Percentiles rank a stretch among this genome's conserved stretches.
These are phyloP conservation scores for Pristionchus japonicus DNA, from an alignment of 2,888 invertebrate species.

Conservation along the genomic window DNA sequence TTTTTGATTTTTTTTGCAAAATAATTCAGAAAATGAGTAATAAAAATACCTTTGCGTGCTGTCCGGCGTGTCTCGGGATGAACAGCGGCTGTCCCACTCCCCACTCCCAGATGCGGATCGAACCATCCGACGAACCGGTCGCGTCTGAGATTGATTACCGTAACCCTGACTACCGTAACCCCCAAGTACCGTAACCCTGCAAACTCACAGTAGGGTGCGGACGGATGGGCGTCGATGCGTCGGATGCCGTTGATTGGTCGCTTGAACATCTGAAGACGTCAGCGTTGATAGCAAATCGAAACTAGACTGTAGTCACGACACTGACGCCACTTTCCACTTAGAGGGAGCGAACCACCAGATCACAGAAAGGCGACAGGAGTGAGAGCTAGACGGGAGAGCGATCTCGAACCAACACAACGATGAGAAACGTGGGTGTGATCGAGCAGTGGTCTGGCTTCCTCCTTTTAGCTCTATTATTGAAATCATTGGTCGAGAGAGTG, in stretches of 20 bases:
- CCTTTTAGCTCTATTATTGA: no score
- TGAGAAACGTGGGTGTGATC: slow-evolving; percentile 20
- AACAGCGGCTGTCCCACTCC: slow-evolving; percentile 90
- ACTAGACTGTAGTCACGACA: slow-evolving; percentile 43
- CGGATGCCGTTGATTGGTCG: slow-evolving; percentile 94
- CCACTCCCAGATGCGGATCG: slow-evolving; percentile 98
- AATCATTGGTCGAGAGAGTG: no score
- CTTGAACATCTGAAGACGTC: slow-evolving; percentile 85
- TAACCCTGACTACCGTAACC: neutral
- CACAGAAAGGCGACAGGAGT: neutral
- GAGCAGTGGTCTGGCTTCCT: slow-evolving; percentile 25
- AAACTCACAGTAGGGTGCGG: slow-evolving; percentile 93
- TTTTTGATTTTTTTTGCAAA: no score
- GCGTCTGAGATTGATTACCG: slow-evolving; percentile 79
- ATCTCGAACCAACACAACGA: slow-evolving; percentile 39
- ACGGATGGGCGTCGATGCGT: slow-evolving; percentile 94
- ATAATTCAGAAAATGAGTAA: no score
- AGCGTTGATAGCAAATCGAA: neutral
- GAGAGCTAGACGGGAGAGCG: neutral
- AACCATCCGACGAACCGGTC: slow-evolving; percentile 95
- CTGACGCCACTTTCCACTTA: slow-evolving; percentile 29
- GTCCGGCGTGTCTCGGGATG: slow-evolving; percentile 91
- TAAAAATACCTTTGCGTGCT: slow-evolving; percentile 84
- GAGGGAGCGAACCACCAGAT: neutral
- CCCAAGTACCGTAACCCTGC: neutral